Base-by-base conservation (phyloP, 1,140 invertebrate species). In the Ruditapes philippinarum region DNA sequence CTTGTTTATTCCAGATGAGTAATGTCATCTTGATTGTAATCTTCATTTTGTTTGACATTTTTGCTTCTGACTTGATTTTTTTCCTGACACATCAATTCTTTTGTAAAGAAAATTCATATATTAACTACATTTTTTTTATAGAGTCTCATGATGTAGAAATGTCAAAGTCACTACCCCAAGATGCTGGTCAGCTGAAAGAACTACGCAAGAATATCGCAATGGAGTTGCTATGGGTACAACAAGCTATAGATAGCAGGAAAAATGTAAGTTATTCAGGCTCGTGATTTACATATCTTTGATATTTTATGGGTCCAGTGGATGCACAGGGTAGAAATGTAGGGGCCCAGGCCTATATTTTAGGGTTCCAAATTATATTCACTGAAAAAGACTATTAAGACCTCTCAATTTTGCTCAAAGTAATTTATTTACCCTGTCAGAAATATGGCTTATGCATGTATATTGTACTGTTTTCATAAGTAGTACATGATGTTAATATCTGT, bases 201-300 rank as follows among this genome's bases (percentile, higher is more conserved):
- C 60, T 93, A 74, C 90, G 94, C 45, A 92, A 93, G 79, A 94
- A 93, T 54, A 81, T 94, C 38, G 91, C 92, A 40, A 93, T 95
- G 92, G 94, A 95, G 60, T 74, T 95, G 25, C 86, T 95, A 28
- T 95, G 94, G 94, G 91, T 95, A 25, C 94, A 95, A 49, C 94
- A 95, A 62, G 94, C 94, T 12, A 95, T 95, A 22, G 90, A 92
- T 62, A 95, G 94, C 87, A 85, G 94, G n/a, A 95, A 95, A 89
- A 93, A 95, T 93, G 94, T 95, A 92, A 91, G 91, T 91, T 62
- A 12, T 38, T n/a, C n/a, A n/a, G n/a, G n/a, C n/a, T n/a, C n/a
- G n/a, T n/a, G n/a, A n/a, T n/a, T n/a, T n/a, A n/a, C n/a, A n/a
- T n/a, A n/a, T n/a, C n/a, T n/a, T n/a, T n/a, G n/a, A n/a, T n/a